phyloP scores from a whole-genome alignment of 2,888 invertebrate species.

The Lasius fuliginosus region DNA sequence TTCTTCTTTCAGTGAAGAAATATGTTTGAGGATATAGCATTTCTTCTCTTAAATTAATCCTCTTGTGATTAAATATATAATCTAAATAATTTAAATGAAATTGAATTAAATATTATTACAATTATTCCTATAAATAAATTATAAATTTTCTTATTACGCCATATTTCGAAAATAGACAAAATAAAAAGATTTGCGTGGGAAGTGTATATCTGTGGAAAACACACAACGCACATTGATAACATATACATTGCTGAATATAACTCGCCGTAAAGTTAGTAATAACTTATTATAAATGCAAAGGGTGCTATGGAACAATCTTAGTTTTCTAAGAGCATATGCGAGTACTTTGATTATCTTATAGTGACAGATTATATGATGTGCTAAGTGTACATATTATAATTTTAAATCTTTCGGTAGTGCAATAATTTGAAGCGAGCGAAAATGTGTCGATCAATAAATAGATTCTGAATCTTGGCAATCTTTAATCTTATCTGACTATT shows the following conservation, averaged over 20 bases:
- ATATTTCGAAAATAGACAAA: background rate
- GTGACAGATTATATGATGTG: background rate
- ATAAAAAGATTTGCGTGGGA: background rate
- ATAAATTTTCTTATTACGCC: background rate
- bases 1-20: background rate
- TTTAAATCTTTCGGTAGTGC: background rate
- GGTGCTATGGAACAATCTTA: background rate
- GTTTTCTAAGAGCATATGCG: background rate
- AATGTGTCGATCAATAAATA: background rate
- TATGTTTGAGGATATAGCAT: background rate
- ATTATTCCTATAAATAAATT: background rate
- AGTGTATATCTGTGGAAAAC: background rate
- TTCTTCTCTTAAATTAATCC: background rate
- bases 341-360: background rate
- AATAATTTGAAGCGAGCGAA: background rate
- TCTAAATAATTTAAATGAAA: background rate
- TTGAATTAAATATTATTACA: conserved; percentile 12
- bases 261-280: background rate
- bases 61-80: background rate
- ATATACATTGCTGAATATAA: background rate
- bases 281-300: conserved; percentile 6
- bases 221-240: background rate
- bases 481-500: background rate
- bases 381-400: background rate
- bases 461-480: background rate